Conservation (phyloP, 2,888 invertebrate species). For the Parthenolecanium corni region DNA sequence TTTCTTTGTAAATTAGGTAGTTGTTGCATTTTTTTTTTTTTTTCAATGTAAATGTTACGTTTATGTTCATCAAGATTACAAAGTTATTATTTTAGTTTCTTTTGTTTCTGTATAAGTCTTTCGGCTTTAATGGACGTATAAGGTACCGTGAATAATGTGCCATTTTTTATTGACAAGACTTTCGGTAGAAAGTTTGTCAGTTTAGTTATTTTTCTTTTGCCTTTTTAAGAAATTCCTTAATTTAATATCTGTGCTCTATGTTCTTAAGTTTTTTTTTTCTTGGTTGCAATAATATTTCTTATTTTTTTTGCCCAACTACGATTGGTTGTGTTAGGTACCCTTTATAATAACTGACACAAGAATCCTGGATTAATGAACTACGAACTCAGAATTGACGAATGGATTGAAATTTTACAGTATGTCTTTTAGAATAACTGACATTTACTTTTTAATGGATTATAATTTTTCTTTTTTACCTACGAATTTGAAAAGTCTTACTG, state of each 20-base stretch:
- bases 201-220: not conserved
- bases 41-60: not conserved
- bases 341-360: no score
- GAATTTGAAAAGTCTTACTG: no score
- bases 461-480: no score
- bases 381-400: no score
- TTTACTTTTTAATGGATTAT: no score
- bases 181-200: not conserved
- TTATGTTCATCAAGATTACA: not conserved
- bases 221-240: not conserved
- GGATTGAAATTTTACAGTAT: no score
- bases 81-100: not conserved
- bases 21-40: not conserved
- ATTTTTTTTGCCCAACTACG: no score
- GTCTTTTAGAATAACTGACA: no score
- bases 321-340: no score
- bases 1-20: not conserved
- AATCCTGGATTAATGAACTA: no score
- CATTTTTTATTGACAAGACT: conserved; percentile 12
- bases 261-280: not conserved
- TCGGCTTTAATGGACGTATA: conserved; percentile 17
- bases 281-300: no score
- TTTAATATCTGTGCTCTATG: not conserved
- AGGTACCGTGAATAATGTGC: conserved; percentile 29
- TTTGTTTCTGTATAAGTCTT: conserved; percentile 7